These are phyloP conservation scores for Epicampocera succincta DNA, from an alignment of 2,888 invertebrate species.

Conservation along the genomic window DNA sequence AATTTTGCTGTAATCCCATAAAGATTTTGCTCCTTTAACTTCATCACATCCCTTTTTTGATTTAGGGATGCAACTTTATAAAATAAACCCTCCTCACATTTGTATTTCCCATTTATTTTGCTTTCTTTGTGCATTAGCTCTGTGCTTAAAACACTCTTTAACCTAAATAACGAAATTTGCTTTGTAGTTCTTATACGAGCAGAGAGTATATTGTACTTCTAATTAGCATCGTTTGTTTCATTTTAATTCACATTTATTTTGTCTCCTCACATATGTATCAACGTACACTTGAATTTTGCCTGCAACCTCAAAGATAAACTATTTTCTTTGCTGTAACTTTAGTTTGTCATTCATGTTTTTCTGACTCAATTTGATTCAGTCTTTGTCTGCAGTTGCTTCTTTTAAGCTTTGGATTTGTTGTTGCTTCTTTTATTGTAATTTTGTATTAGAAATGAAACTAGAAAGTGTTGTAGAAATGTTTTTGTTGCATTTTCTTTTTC, in stretches of 20 bases:
- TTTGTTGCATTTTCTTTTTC: conserved; percentile 6
- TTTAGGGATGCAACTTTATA: too few relatives aligned
- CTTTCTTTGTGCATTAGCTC: not conserved
- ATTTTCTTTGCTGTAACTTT: conserved; percentile 16
- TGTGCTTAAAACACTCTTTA: conserved; percentile 16
- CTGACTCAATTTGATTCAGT: conserved; percentile 57
- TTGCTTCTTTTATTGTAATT: not conserved
- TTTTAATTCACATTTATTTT: conserved; percentile 20
- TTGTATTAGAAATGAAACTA: conserved; percentile 19
- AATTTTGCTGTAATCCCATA: too few relatives aligned
- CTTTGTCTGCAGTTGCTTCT: not conserved
- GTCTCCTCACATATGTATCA: conserved; percentile 5
- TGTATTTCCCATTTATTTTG: not conserved
- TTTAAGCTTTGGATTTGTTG: not conserved
- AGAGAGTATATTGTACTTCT: conserved; percentile 23
- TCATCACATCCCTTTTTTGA: too few relatives aligned
- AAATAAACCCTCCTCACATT: not conserved
- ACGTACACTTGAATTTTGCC: conserved; percentile 7
- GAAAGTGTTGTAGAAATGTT: conserved; percentile 23
- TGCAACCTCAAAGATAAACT: conserved; percentile 43
- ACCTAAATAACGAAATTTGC: conserved; percentile 40
- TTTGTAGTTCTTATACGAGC: not conserved
- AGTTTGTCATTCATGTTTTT: conserved; percentile 33
- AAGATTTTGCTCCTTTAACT: too few relatives aligned
- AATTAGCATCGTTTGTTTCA: conserved; percentile 53